Evolutionary conservation across 2,888 invertebrate genomes (phyloP).

Genomic region (Anoplius nigerrimus): DNA sequence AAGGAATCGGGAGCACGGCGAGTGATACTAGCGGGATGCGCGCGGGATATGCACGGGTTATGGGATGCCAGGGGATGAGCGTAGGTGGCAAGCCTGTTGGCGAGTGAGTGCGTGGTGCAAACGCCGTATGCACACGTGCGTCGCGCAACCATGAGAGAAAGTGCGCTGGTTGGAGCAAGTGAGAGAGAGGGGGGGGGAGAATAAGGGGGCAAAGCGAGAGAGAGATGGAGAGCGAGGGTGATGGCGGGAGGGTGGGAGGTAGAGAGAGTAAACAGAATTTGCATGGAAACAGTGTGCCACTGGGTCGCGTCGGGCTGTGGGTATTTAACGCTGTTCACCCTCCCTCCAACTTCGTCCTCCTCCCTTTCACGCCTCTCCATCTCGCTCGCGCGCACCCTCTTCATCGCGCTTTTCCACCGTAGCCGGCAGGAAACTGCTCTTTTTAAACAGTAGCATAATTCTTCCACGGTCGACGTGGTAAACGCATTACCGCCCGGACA

Average conservation of each 20-base stretch:
- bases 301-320: constrained; percentile 67
- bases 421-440: constrained; percentile 56
- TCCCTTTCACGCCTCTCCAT: constrained; percentile 34
- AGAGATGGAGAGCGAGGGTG: not conserved
- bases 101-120: constrained; percentile 44
- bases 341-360: constrained; percentile 30
- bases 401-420: constrained; percentile 21
- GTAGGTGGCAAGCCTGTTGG: constrained; percentile 3
- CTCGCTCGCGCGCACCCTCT: constrained; percentile 10
- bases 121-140: constrained; percentile 57
- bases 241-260: constrained; percentile 26
- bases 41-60: constrained; percentile 24
- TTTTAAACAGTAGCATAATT: constrained; percentile 64
- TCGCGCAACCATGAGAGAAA: constrained; percentile 40
- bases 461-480: constrained; percentile 58
- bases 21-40: not conserved
- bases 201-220: constrained; percentile 31
- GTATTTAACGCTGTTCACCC: constrained; percentile 63
- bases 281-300: constrained; percentile 74
- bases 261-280: constrained; percentile 73
- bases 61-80: constrained; percentile 23
- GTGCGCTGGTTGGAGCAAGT: constrained; percentile 25
- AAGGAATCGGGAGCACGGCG: not conserved
- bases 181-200: constrained; percentile 27
- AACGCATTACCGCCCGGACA: constrained; percentile 60